Conservation (phyloP, 2,888 invertebrate species). For the Taenaris catops region DNA sequence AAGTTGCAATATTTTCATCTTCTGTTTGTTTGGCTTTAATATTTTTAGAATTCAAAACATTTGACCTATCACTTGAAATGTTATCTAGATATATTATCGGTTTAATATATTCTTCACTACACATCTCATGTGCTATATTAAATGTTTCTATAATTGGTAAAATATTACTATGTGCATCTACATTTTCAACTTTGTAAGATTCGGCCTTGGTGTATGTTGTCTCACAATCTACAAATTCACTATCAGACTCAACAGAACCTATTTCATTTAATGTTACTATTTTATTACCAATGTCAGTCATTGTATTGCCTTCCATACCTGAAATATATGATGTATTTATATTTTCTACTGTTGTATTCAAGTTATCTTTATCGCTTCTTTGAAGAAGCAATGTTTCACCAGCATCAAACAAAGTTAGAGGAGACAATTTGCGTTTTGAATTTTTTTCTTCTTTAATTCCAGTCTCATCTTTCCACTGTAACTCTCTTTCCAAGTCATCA, state of each 20-base stretch:
- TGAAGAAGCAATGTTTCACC: conserved; percentile 6
- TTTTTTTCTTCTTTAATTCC: conserved; percentile 60
- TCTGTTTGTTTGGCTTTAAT: no score
- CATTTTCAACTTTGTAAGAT: conserved; percentile 8
- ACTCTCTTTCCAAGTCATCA: conserved; percentile 61
- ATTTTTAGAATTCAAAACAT: no score
- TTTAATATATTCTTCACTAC: conserved; percentile 6
- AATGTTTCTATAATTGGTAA: not conserved
- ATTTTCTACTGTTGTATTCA: conserved; percentile 48
- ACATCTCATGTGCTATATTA: conserved; percentile 19
- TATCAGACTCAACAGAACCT: conserved; percentile 47
- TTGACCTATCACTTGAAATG: no score
- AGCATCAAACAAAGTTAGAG: conserved; percentile 8
- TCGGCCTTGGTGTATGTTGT: conserved; percentile 56
- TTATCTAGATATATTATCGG: not conserved
- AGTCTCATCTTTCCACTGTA: conserved; percentile 68
- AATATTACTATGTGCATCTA: not conserved
- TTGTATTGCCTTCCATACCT: conserved; percentile 36
- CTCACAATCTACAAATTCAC: conserved; percentile 69
- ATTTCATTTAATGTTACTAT: conserved; percentile 21
- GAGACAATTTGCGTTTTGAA: conserved; percentile 54
- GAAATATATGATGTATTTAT: conserved; percentile 38
- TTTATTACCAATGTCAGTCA: conserved; percentile 29
- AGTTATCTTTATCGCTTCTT: conserved; percentile 20
- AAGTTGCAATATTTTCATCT: no score